These are phyloP conservation scores for Ctenodactylus gundi DNA, from an alignment of 2,113 vertebrate genomes.

Conservation along the genomic window DNA sequence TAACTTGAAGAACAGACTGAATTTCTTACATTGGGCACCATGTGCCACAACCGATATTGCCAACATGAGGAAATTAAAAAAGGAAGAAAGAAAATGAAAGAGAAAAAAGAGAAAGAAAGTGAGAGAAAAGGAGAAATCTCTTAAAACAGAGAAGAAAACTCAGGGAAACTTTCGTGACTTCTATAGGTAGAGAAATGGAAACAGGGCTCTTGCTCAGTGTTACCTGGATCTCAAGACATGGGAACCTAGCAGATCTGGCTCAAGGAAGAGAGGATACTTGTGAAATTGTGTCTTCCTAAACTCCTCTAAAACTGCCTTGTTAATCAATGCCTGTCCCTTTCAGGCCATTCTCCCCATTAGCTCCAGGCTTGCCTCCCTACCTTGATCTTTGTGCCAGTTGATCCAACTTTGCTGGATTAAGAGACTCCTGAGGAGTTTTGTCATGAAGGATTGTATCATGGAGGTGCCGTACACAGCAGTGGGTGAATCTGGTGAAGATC, in stretches of 20 bases:
- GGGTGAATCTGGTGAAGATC: too few relatives aligned
- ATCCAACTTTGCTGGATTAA: neutral
- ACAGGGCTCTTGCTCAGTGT: neutral
- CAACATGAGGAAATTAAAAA: neutral
- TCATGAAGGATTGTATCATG: neutral
- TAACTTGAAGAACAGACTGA: neutral
- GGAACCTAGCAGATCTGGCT: neutral
- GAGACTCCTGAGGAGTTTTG: neutral
- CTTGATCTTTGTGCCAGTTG: neutral
- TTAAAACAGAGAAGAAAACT: neutral
- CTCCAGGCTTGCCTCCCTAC: neutral
- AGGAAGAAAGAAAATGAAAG: too few relatives aligned
- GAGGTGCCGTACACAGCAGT: neutral
- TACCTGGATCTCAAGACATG: neutral
- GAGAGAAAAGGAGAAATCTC: neutral
- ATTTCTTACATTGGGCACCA: neutral
- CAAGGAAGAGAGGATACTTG: neutral
- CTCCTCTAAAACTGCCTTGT: neutral
- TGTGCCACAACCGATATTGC: neutral
- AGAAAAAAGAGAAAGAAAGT: too few relatives aligned
- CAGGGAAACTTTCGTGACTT: neutral
- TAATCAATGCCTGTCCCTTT: neutral
- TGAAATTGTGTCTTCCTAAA: neutral
- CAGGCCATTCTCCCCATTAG: neutral
- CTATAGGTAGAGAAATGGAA: neutral